Conservation (phyloP, 2,797 vertebrate species). For the Percopsis omiscomaycus region DNA sequence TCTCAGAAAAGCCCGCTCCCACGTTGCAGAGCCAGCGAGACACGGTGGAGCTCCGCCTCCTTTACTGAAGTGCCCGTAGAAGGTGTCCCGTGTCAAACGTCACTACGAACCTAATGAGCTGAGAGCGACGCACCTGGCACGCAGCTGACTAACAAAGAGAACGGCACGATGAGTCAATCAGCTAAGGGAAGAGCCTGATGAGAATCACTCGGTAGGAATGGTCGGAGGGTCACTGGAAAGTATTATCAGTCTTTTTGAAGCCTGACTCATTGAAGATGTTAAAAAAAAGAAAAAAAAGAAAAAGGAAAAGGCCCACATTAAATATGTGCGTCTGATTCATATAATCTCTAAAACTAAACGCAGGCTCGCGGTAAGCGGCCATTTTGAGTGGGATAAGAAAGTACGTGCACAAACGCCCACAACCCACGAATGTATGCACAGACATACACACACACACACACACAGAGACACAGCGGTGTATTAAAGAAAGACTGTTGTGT, state of each 20-base stretch:
- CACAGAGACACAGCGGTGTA: constrained; percentile 1
- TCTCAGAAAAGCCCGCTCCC: background rate
- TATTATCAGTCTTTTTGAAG: constrained; percentile 53
- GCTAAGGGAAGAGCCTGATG: constrained; percentile 67
- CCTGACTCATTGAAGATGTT: constrained; percentile 37
- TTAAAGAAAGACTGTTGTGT: constrained; percentile 18
- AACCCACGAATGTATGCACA: background rate
- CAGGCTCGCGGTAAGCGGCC: constrained; percentile 22
- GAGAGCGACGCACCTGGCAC: constrained; percentile 59
- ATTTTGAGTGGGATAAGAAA: background rate
- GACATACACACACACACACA: background rate
- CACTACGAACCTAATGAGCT: constrained; percentile 50
- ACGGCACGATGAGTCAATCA: constrained; percentile 67
- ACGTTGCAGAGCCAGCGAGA: background rate
- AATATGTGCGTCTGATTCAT: constrained; percentile 51
- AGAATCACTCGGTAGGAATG: constrained; percentile 57
- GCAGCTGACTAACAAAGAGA: constrained; percentile 65
- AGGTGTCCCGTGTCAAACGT: constrained; percentile 62
- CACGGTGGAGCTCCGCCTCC: constrained; percentile 11
- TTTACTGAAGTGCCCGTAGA: constrained; percentile 38
- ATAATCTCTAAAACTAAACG: constrained; percentile 36
- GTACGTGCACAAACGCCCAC: background rate
- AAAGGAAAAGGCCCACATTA: constrained; percentile 30
- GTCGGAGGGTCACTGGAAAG: constrained; percentile 62
- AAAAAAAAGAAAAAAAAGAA: background rate